Evolutionary conservation across 2,797 vertebrate genomes (phyloP).

Genomic region (Diglossa cyanea): DNA sequence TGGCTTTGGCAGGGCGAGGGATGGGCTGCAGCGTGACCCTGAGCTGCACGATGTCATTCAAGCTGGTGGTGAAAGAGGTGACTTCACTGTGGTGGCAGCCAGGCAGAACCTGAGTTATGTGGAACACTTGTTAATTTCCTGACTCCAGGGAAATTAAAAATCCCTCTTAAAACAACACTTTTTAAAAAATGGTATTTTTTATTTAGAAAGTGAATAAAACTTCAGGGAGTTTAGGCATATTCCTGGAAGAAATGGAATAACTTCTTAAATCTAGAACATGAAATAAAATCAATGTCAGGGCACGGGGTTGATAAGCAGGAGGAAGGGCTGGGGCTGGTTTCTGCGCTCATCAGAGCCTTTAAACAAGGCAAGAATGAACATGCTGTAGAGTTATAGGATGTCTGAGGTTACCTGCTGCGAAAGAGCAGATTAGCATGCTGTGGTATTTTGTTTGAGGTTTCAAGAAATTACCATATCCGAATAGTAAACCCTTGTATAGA

Average conservation of each 20-base stretch:
- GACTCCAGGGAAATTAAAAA: neutral
- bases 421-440: constrained; percentile 35
- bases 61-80: neutral
- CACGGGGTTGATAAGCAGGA: neutral
- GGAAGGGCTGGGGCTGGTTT: neutral
- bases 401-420: constrained; percentile 41
- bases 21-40: neutral
- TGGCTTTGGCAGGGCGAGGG: neutral
- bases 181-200: neutral
- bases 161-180: neutral
- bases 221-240: neutral
- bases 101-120: neutral
- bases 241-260: neutral
- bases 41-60: neutral
- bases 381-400: neutral
- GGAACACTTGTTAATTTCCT: neutral
- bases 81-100: neutral
- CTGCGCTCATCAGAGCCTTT: neutral
- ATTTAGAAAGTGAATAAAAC: neutral
- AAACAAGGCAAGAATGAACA: constrained; percentile 16
- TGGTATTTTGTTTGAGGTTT: constrained; percentile 53
- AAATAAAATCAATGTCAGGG: neutral
- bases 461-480: neutral
- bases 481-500: neutral
- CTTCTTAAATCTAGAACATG: neutral